Base-by-base conservation (phyloP, 2,797 vertebrate genomes). In the Neosilurus hyrtlii region DNA sequence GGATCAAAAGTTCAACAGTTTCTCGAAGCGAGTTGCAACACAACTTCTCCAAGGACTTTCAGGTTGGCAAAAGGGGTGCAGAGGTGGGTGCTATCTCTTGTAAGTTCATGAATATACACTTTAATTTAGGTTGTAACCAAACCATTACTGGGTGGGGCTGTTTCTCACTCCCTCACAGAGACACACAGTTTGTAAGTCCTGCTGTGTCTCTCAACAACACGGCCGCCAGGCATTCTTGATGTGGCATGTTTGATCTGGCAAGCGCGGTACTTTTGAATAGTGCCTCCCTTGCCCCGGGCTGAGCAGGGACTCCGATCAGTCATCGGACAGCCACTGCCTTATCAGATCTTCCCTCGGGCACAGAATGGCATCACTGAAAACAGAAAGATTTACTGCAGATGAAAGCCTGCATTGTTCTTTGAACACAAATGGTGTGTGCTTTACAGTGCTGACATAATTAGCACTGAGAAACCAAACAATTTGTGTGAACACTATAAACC, bases 1-100 rank as follows among this genome's bases (percentile, higher is more conserved):
- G 84, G 89, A 89, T 89, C 86, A 90, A 84, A 90, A 89, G 85
- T 91, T 90, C 82, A 90, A 80, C 76, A 4, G 35, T 66, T 81
- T 86, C 87, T 30, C 78, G 79, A 74, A 82, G 68, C 88, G 73
- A 85, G 87, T 84, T 86, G 77, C 79, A 86, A 85, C 87, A 85
- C 51, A 85, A 81, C 70, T 89, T 81, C 43, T 37, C 61, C 30
- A 18, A 43, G 77, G 49, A 57, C 62, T 62, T 71, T 72, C 37
- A 63, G 57, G 24, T 43, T 67, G 52, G 43, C 71, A 74, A 73
- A 77, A 86, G 82, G 83, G 26, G 63, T 67, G 76, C 57, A 54
- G 51, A 51, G 57, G 61, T 12, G 15, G 52, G 43, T 51, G 49
- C 26, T 56, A 72, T 30, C 43, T 65, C 63, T 82, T 30, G 20